Base-by-base conservation (phyloP, 2,797 vertebrate genomes). In the Notoglanidium macrostoma region DNA sequence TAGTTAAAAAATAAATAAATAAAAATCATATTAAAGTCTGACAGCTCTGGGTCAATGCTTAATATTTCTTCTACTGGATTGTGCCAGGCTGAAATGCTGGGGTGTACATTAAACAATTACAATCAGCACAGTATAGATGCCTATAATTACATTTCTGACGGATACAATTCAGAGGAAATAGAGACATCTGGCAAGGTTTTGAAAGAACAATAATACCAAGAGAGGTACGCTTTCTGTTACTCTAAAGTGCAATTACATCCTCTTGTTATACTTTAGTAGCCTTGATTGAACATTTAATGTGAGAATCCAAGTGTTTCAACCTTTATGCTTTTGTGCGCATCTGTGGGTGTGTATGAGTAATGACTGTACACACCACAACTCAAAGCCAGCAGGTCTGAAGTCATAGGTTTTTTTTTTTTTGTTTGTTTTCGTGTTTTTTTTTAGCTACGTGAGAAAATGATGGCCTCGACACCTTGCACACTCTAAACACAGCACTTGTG, bases 141-240 rank as follows among this genome's bases (percentile, higher is more conserved):
- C 70, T 54, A 35, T 70, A 83, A 70, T 83, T 55, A 70, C 11
- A 51, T 54, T 55, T 70, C 49, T 40, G 55, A 29, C 35, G 44
- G 1, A 32, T 83, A 70, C 29, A 83, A 35, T 83, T 83, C 49
- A 54, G 81, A 70, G 49, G 32, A 55, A 35, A 70, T 40, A 26
- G 19, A 55, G 65, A 70, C 29, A 83, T 3, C 63, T 83, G 10
- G 49, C 21, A 51, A 29, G 61, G 2, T 67, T 67, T 29, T 59
- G 2, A 40, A 82, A 49, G n/a, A 32, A 51, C 40, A 82, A 29
- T 65, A 82, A 63, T 49, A 49, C 59, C 21, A 59, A 77, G 74
- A 44, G 12, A 44, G 59, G 78, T 26, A 44, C n/a, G 23, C 15
- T 81, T 46, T 44, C 2, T 57, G 21, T 59, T 32, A 61, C 32